Percentiles rank a stretch among this genome's conserved stretches.
phyloP scores from a whole-genome alignment of 2,113 vertebrate species.

The Anoura caudifer region DNA sequence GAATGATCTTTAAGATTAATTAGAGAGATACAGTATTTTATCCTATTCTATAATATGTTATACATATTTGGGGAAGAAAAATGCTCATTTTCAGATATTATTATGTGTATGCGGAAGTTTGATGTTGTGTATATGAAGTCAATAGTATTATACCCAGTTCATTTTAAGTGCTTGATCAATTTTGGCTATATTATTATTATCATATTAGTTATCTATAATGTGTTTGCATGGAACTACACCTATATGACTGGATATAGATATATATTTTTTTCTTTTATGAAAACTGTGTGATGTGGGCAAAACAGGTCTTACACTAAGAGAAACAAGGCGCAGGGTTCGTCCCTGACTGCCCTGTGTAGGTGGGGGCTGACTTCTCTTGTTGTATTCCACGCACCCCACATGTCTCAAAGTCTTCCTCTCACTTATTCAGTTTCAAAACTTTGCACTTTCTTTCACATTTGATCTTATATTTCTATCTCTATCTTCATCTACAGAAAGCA shows the following conservation, averaged over 20 bases:
- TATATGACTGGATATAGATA: background rate
- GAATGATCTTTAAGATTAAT: background rate
- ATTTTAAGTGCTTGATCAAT: background rate
- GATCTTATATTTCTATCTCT: background rate
- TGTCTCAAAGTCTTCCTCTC: background rate
- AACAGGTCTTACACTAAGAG: background rate
- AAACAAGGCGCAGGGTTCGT: background rate
- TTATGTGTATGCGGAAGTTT: background rate
- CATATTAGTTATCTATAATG: background rate
- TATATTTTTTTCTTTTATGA: background rate
- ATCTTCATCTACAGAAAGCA: background rate
- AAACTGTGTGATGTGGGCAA: background rate
- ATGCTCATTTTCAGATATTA: background rate
- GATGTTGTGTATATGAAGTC: background rate
- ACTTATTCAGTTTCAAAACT: background rate
- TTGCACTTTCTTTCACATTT: background rate
- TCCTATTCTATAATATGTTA: background rate
- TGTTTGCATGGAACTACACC: background rate
- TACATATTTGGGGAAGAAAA: background rate
- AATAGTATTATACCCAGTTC: background rate
- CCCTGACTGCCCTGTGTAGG: accelerated
- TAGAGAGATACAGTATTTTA: background rate
- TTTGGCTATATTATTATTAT: background rate
- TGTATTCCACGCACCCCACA: accelerated
- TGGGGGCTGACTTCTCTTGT: background rate